Evolutionary conservation across 2,113 vertebrate species (phyloP), one percentile per base, ranked within the genome.

Genomic region (Manacus vitellinus): DNA sequence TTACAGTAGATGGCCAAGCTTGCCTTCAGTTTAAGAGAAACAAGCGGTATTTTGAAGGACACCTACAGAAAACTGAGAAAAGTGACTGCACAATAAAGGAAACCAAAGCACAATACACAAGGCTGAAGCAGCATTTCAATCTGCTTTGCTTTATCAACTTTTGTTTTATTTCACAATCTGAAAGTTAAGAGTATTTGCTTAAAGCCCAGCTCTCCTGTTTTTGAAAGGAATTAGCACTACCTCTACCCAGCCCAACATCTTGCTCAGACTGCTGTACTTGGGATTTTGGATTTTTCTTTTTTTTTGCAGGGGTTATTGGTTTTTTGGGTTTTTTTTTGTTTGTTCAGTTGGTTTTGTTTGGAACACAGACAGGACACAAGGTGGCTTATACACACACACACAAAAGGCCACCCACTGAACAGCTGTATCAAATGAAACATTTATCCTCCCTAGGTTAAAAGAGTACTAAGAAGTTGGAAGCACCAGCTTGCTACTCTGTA

Each of bases 261-360:
- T 62, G n/a, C 35, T 73, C 51, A 51, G 51, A 63, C 1, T 4
- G 1, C 22, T 67, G 2, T 8, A 55, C 1, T 3, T 4, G 7
- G 17, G 33, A 92, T 24, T 14, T 72, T 1, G 2, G 4, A 2
- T 4, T 31, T 12, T 59, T 0, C 9, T 47, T 37, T 22, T 30
- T 39, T 5, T 17, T 62, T 75, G 37, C 37, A 76, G 9, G 10
- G 68, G 8, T 5, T 35, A 9, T 9, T 35, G 31, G 5, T 56
- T 52, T 28, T 52, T 39, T 49, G 16, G 54, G 9, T 9, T 21
- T 63, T 33, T 39, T 49, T 20, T 31, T 33, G 22, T 13, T 24
- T 65, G 8, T 5, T 68, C 30, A 52, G 27, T 16, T 39, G 3
- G 39, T 44, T 72, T 39, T 51, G 21, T 41, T 85, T 63, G 21